These are phyloP conservation scores for Catagonus wagneri DNA, from an alignment of 2,113 vertebrate genomes.

Conservation along the genomic window DNA sequence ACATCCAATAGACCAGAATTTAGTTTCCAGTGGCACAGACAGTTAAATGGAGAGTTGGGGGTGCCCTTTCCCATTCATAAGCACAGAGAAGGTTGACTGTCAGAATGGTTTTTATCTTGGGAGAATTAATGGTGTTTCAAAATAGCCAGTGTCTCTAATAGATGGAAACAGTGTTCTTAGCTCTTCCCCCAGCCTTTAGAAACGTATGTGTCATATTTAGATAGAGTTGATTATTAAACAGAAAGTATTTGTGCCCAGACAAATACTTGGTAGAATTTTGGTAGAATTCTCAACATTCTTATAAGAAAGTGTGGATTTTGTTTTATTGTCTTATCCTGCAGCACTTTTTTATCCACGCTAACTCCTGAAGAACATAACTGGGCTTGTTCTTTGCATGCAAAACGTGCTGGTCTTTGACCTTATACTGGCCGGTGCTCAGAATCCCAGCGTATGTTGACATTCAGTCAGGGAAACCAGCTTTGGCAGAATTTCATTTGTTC, in stretches of 20 bases:
- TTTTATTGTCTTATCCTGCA: constrained; percentile 83
- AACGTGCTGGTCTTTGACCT: constrained; percentile 84
- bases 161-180: neutral
- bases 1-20: constrained; percentile 61
- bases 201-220: constrained; percentile 31
- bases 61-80: neutral
- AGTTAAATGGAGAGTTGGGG: constrained; percentile 13
- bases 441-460: constrained; percentile 76
- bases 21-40: neutral
- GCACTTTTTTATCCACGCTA: constrained; percentile 81
- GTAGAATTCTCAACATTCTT: constrained; percentile 72
- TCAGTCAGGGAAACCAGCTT: constrained; percentile 77
- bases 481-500: constrained; percentile 79
- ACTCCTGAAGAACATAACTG: constrained; percentile 74
- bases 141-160: neutral
- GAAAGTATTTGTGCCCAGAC: constrained; percentile 44
- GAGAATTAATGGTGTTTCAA: constrained; percentile 19
- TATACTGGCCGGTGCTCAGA: constrained; percentile 76
- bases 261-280: too few species aligned
- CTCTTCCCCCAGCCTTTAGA: neutral
- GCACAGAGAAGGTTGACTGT: neutral
- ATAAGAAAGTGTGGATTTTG: constrained; percentile 74
- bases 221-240: neutral
- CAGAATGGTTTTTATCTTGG: constrained; percentile 25
- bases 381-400: constrained; percentile 77